Conservation (phyloP, 37 sponge, comb jelly and placozoan species). For the Tethya wilhelma region DNA sequence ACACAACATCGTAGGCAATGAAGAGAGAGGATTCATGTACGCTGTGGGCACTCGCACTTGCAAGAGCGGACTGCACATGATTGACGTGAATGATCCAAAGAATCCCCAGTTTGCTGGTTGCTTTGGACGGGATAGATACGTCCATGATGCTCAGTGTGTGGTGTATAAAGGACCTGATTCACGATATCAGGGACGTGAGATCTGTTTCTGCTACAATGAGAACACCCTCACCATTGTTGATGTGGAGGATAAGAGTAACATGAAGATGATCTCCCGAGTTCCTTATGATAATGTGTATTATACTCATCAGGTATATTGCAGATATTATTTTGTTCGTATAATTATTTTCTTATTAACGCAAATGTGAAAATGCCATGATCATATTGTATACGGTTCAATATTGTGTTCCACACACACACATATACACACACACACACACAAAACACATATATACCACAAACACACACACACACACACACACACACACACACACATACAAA, state of each 20-base stretch:
- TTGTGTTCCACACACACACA: too few relatives aligned
- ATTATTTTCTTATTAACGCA: too few relatives aligned
- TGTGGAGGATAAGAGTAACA: conserved; percentile 49
- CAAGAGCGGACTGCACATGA: conserved; percentile 68
- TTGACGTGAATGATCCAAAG: conserved; percentile 55
- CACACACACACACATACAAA: neutral
- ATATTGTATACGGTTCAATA: too few relatives aligned
- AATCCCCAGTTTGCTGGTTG: conserved; percentile 60
- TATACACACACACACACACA: conserved; percentile 1
- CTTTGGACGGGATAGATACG: conserved; percentile 68
- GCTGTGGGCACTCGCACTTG: conserved; percentile 63
- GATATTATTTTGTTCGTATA: too few relatives aligned
- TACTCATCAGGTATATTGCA: conserved; percentile 71
- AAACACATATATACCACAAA: neutral
- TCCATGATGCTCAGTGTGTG: conserved; percentile 84
- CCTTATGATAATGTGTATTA: conserved; percentile 44
- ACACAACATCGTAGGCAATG: conserved; percentile 73
- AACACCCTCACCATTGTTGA: conserved; percentile 80
- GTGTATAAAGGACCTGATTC: conserved; percentile 66
- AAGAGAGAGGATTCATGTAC: conserved; percentile 73
- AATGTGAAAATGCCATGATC: too few relatives aligned
- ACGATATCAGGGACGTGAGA: conserved; percentile 42
- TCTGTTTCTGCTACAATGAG: conserved; percentile 84
- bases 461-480: too few relatives aligned
- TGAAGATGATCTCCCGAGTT: conserved; percentile 42